Percentiles rank a stretch among this genome's conserved stretches.
Evolutionary conservation across 1,140 invertebrate genomes (phyloP).

Genomic region (Brachionus rubens): DNA sequence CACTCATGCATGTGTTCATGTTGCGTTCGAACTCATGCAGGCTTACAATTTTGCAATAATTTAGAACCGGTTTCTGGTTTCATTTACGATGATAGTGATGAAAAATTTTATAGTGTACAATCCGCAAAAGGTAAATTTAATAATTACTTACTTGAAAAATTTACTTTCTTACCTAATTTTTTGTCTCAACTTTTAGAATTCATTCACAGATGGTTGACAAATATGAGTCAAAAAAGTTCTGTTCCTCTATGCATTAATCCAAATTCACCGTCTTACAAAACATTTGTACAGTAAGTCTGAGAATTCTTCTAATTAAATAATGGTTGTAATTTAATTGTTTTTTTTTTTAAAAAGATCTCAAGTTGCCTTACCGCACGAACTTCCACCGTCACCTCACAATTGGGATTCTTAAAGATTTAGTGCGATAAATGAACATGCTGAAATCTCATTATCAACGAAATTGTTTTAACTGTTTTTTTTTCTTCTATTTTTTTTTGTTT

Average conservation of each 20-base stretch:
- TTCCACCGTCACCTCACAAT: constrained; percentile 44
- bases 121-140: constrained; percentile 38
- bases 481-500: neutral
- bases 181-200: constrained; percentile 87
- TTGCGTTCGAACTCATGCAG: constrained; percentile 67
- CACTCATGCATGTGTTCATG: constrained; percentile 99
- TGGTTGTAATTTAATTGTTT: neutral
- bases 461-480: neutral
- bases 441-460: neutral
- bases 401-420: constrained; percentile 32
- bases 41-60: constrained; percentile 40
- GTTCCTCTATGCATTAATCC: constrained; percentile 98
- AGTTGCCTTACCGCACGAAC: constrained; percentile 41
- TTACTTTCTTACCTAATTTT: too few relatives aligned
- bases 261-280: constrained; percentile 96
- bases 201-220: constrained; percentile 95
- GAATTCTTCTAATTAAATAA: neutral
- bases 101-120: constrained; percentile 33
- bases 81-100: constrained; percentile 40
- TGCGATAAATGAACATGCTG: neutral
- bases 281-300: constrained; percentile 88
- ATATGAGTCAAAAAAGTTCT: constrained; percentile 80
- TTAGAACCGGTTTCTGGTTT: constrained; percentile 40
- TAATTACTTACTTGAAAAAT: too few relatives aligned
- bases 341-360: constrained; percentile 10